Evolutionary conservation across 2,113 vertebrate genomes (phyloP).

Genomic region (Theropithecus gelada): DNA sequence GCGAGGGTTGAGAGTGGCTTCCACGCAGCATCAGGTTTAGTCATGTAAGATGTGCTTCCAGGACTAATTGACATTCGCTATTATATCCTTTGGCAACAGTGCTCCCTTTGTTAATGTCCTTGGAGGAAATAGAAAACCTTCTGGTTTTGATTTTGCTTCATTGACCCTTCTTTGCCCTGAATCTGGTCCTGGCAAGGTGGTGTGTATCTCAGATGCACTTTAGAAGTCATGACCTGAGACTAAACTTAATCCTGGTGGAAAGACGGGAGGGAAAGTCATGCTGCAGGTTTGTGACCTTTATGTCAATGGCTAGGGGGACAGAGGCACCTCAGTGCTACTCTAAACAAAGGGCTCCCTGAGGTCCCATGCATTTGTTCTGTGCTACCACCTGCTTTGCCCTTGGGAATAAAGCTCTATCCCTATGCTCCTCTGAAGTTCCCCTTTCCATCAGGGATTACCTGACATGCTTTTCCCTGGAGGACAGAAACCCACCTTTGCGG

Average conservation of each 20-base stretch:
- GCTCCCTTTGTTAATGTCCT: neutral
- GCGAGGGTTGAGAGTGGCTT: neutral
- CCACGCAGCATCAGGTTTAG: neutral
- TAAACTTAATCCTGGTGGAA: neutral
- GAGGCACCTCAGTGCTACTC: fast-evolving
- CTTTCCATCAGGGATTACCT: neutral
- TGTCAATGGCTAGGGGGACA: no score
- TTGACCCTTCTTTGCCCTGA: neutral
- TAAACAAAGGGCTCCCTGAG: neutral
- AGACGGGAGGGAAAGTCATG: neutral
- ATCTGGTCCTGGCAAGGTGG: neutral
- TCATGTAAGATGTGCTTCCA: neutral
- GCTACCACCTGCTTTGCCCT: neutral
- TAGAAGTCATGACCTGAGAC: neutral
- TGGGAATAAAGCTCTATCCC: neutral
- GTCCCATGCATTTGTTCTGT: neutral
- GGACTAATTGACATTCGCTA: neutral
- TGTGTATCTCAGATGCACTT: neutral
- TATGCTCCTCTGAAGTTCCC: neutral
- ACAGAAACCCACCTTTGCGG: neutral
- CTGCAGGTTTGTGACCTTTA: neutral
- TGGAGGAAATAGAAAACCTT: constrained; percentile 45
- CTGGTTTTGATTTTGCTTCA: neutral
- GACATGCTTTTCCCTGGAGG: neutral
- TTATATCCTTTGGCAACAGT: neutral